Evolutionary conservation across 2,797 vertebrate species (phyloP), one percentile per base, ranked within the genome.

Genomic region (Eremophila alpestris): DNA sequence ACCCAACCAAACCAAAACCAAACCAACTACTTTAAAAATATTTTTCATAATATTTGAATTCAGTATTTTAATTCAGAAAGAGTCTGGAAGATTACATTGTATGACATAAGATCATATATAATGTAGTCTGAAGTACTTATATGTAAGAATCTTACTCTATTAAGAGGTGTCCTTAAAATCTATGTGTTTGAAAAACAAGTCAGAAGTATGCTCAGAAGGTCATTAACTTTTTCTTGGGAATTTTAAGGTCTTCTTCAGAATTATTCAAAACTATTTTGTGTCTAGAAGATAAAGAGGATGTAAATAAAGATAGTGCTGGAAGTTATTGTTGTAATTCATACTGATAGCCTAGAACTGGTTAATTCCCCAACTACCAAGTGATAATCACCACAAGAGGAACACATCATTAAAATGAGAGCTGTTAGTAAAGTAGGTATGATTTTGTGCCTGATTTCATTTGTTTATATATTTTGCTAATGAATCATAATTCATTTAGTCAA

Each of bases 391-490:
- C n/a, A 83, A 65, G 29, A 22, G 49, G 30, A 83, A 76, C 20
- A 34, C 12, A 77, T 20, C 29, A 70, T 67, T 89, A 74, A 94
- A 90, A 77, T 67, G 22, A 76, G 81, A 76, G 23, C 16, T 2
- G 8, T 56, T 69, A 71, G 55, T 48, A 27, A 89, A 73, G 29
- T 76, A 93, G 83, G 64, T 32, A 11, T 76, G 80, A 71, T 69
- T 95, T 86, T 91, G 43, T 45, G 70, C 63, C 48, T 78, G 56
- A 90, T 73, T 94, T 89, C 2, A 49, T 93, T 90, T 93, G 49
- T 94, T 95, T 92, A 70, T 48, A 8, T 76, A 60, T 87, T 92
- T 94, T 86, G 16, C 5, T 89, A 92, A 87, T 79, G 45, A 93
- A 67, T 85, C 0, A 0, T 56, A 85, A 89, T 84, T 76, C 89